Conservation (phyloP, 2,113 vertebrate species). For the Progne subis region DNA sequence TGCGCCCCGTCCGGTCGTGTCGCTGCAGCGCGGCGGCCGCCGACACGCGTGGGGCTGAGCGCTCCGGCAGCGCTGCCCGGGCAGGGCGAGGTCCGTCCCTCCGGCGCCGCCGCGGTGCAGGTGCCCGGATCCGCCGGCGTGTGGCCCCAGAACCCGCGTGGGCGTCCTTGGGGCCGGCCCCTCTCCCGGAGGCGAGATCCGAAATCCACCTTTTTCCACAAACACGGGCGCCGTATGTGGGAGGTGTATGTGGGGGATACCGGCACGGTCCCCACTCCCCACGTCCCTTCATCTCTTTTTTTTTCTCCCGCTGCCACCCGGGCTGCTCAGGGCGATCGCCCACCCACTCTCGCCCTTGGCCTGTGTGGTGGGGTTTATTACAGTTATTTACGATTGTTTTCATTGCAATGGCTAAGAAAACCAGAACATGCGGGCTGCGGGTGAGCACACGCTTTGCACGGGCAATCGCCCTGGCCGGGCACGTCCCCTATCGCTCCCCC, state of each 20-base stretch:
- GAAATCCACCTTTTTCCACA: constrained; percentile 72
- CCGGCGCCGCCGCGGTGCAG: neutral
- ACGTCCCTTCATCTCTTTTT: neutral
- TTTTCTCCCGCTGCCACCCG: neutral
- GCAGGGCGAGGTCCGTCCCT: neutral
- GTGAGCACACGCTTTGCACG: constrained; percentile 41
- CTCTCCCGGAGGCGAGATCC: neutral
- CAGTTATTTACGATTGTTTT: neutral
- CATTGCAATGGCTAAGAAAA: constrained; percentile 39
- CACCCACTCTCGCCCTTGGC: neutral
- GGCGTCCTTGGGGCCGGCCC: neutral
- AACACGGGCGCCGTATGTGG: constrained; percentile 27
- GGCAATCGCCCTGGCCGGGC: neutral
- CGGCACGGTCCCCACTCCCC: neutral
- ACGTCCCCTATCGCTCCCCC: neutral
- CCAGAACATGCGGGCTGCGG: neutral
- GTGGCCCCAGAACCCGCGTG: neutral
- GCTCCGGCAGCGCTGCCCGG: neutral
- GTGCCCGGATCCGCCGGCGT: neutral
- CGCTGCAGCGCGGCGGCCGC: too few relatives aligned
- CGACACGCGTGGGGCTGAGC: too few relatives aligned
- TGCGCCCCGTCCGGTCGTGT: too few relatives aligned
- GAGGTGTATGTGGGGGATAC: neutral
- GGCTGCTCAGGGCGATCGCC: neutral
- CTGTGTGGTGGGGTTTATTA: neutral